Percentiles rank a stretch among this genome's conserved stretches.
Evolutionary conservation across 2,888 invertebrate genomes (phyloP).

Genomic region (Pollenia amentaria): DNA sequence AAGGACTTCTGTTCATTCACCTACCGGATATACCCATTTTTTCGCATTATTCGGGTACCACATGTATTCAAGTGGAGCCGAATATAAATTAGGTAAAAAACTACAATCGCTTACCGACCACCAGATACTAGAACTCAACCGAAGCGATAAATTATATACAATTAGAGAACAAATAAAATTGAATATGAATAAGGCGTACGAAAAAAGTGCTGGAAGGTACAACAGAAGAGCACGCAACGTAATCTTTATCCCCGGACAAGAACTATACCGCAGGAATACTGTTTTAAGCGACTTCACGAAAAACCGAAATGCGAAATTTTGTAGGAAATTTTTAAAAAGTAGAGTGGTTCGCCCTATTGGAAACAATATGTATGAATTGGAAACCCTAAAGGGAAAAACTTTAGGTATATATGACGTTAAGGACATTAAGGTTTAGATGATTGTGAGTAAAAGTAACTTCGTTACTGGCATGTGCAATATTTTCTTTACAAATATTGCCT

Average conservation of each 20-base stretch:
- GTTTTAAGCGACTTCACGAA: not conserved
- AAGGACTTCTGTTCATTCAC: slow-evolving; percentile 27
- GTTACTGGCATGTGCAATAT: too few species aligned
- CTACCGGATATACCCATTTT: not conserved
- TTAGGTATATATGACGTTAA: too few species aligned
- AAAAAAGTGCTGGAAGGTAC: slow-evolving; percentile 15
- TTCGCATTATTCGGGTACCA: not conserved
- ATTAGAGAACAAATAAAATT: slow-evolving; percentile 23
- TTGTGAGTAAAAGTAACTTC: too few species aligned
- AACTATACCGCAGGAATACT: slow-evolving; percentile 6
- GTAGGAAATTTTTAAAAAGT: too few species aligned
- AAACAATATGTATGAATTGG: too few species aligned
- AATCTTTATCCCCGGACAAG: slow-evolving; percentile 26
- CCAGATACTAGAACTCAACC: not conserved
- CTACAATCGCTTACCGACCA: slow-evolving; percentile 20
- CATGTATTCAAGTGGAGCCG: slow-evolving; percentile 29
- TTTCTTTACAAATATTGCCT: too few species aligned
- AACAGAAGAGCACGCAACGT: slow-evolving; percentile 1
- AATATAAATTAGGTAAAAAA: slow-evolving; percentile 41
- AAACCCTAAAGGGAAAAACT: too few species aligned
- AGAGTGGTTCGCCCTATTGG: too few species aligned
- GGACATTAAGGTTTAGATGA: too few species aligned
- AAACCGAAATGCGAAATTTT: too few species aligned
- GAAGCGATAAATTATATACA: not conserved
- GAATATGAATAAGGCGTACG: not conserved